A percentile compares a stretch with the other conserved stretches of the same genome.
Evolutionary conservation across 2,113 vertebrate species (phyloP).

Genomic region (Grallaria varia): DNA sequence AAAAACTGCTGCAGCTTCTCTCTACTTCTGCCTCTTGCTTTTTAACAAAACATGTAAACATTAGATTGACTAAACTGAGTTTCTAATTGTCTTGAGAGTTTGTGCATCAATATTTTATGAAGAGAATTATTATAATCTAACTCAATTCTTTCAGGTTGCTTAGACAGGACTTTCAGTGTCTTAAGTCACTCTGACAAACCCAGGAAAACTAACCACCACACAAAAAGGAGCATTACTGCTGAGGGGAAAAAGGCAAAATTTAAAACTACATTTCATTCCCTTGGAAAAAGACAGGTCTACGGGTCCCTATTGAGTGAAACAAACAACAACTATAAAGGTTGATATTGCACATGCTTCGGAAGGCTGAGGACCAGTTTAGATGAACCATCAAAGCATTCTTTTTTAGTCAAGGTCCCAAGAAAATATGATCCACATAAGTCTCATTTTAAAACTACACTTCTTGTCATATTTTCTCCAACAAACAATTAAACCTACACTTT

Average conservation of each 20-base stretch:
- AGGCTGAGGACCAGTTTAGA: neutral
- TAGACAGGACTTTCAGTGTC: neutral
- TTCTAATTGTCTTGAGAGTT: neutral
- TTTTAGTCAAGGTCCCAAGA: neutral
- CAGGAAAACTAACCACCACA: neutral
- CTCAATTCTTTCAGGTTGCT: neutral
- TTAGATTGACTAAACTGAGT: neutral
- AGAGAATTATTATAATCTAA: neutral
- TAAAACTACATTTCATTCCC: neutral
- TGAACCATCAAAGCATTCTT: neutral
- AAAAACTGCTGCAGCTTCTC: neutral
- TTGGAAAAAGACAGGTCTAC: neutral
- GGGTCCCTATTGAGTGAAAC: neutral
- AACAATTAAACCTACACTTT: neutral
- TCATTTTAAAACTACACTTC: neutral
- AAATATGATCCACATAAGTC: neutral
- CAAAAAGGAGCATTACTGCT: neutral
- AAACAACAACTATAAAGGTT: neutral
- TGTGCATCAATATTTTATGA: neutral
- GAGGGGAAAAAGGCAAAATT: neutral
- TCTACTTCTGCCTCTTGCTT: neutral
- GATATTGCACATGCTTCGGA: neutral
- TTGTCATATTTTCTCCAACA: neutral
- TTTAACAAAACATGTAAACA: slow-evolving; percentile 3
- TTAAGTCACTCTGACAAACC: neutral